These are phyloP conservation scores for Myiotriccus ornatus DNA, from an alignment of 2,797 vertebrate species.

Conservation along the genomic window DNA sequence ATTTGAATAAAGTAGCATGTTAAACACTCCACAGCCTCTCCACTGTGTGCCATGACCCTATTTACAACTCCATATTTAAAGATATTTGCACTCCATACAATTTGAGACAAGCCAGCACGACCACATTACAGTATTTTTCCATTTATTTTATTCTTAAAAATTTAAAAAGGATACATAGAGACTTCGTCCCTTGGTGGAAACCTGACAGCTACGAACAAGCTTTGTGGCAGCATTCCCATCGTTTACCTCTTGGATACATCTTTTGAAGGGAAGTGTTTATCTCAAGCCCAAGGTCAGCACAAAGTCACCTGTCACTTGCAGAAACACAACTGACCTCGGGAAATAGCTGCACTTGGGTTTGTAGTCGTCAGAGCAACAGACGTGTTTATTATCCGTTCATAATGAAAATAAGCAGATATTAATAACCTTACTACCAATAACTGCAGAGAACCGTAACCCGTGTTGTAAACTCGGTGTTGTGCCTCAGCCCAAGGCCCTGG, in stretches of 20 bases:
- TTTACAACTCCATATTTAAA: conserved; percentile 32
- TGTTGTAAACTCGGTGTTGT: no score
- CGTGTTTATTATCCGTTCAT: background rate
- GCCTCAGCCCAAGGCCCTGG: background rate
- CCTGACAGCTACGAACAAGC: background rate
- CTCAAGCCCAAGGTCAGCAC: background rate
- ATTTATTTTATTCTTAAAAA: conserved; percentile 35
- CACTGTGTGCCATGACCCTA: background rate
- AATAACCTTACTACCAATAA: background rate
- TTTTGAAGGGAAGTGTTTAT: background rate
- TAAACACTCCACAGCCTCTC: background rate
- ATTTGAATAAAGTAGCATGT: conserved; percentile 46
- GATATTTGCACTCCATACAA: background rate
- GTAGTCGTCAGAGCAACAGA: background rate
- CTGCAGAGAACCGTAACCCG: background rate
- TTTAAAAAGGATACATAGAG: conserved; percentile 1
- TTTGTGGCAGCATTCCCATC: background rate
- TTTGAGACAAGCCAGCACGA: background rate
- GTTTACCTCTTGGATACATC: background rate
- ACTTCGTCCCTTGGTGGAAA: background rate
- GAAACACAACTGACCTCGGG: background rate
- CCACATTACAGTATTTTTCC: conserved; percentile 31
- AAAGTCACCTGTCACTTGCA: background rate
- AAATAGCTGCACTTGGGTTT: background rate
- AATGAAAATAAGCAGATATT: background rate